Evolutionary conservation across 2,888 invertebrate species (phyloP).

Genomic region (Acanthosoma haemorrhoidale): DNA sequence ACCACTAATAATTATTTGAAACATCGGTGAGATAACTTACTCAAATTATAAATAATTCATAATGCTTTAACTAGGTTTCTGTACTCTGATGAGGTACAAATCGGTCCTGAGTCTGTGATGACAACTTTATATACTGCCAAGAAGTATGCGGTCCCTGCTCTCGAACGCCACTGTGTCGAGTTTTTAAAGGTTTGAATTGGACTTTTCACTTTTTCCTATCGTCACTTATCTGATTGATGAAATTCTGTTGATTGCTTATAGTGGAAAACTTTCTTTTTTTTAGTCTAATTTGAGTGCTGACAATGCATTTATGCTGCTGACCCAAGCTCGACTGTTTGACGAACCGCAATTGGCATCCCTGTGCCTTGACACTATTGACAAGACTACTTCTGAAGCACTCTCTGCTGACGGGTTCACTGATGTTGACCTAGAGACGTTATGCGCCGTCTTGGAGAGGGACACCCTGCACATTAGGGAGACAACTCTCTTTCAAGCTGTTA

Average conservation of each 20-base stretch:
- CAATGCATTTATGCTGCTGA: slow-evolving; percentile 75
- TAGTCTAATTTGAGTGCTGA: slow-evolving; percentile 69
- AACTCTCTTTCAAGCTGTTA: slow-evolving; percentile 67
- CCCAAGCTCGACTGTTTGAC: slow-evolving; percentile 73
- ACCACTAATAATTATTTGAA: no score
- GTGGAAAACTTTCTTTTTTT: slow-evolving; percentile 41
- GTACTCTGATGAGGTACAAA: slow-evolving; percentile 76
- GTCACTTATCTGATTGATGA: not conserved
- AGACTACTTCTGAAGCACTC: slow-evolving; percentile 72
- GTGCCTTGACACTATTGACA: slow-evolving; percentile 77
- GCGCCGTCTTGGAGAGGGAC: slow-evolving; percentile 69
- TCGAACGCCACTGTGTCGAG: slow-evolving; percentile 78
- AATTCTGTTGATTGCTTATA: not conserved
- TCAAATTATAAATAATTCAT: not conserved
- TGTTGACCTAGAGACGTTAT: slow-evolving; percentile 72
- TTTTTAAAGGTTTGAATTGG: slow-evolving; percentile 53
- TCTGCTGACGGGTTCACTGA: slow-evolving; percentile 76
- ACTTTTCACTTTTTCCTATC: not conserved
- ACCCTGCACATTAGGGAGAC: slow-evolving; percentile 72
- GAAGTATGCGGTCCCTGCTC: slow-evolving; percentile 77
- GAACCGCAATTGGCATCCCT: slow-evolving; percentile 74
- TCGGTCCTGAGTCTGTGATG: slow-evolving; percentile 82
- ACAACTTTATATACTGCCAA: slow-evolving; percentile 80
- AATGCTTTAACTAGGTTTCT: slow-evolving; percentile 49
- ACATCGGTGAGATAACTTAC: no score